phyloP scores from a whole-genome alignment of 2,113 vertebrate genomes.

The Pampusana beccarii region DNA sequence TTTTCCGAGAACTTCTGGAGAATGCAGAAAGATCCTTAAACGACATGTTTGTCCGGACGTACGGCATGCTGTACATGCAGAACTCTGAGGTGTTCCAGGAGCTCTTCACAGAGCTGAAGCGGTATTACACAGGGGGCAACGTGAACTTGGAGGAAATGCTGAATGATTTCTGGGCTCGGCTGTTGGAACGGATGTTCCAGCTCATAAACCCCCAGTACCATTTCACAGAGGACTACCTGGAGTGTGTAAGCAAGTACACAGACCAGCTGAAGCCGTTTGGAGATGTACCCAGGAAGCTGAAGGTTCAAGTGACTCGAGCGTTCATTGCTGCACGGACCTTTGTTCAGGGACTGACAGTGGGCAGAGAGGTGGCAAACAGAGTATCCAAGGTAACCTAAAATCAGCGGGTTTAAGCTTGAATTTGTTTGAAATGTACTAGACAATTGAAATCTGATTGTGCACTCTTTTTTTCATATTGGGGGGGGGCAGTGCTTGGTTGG shows the following conservation, averaged over 20 bases:
- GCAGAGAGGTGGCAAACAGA: slow-evolving; percentile 93
- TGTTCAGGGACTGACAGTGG: slow-evolving; percentile 94
- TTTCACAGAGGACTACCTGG: slow-evolving; percentile 92
- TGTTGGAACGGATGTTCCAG: slow-evolving; percentile 96
- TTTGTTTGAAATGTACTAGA: neutral
- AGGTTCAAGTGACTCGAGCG: slow-evolving; percentile 91
- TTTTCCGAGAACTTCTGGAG: slow-evolving; percentile 95
- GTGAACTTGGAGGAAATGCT: slow-evolving; percentile 97
- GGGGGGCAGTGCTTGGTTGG: neutral
- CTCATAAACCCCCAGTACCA: slow-evolving; percentile 95
- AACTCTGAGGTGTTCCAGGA: slow-evolving; percentile 97
- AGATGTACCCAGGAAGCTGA: slow-evolving; percentile 93
- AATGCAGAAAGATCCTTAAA: slow-evolving; percentile 94
- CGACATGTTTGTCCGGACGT: slow-evolving; percentile 91
- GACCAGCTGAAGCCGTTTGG: slow-evolving; percentile 97
- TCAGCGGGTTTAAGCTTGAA: neutral
- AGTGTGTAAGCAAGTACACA: slow-evolving; percentile 95
- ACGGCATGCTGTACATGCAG: slow-evolving; percentile 92
- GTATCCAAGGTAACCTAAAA: slow-evolving; percentile 91
- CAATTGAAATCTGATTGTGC: neutral
- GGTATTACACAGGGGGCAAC: slow-evolving; percentile 94
- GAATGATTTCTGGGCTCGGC: slow-evolving; percentile 94
- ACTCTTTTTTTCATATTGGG: neutral
- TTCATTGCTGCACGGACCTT: slow-evolving; percentile 95
- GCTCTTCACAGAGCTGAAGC: slow-evolving; percentile 92